phyloP scores from a whole-genome alignment of 2,797 vertebrate genomes.

The Mus caroli region DNA sequence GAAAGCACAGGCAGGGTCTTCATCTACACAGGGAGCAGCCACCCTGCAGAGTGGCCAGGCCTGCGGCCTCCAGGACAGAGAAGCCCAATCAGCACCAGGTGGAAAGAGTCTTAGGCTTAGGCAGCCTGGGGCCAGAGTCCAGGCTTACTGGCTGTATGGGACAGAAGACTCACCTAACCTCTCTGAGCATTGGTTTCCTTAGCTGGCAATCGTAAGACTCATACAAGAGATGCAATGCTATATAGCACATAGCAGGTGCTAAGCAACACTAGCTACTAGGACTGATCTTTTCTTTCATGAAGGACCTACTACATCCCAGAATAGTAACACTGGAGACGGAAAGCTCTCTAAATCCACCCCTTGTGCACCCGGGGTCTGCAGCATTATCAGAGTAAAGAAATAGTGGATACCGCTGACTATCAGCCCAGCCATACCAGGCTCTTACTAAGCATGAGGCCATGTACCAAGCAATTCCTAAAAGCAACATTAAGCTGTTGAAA shows the following conservation, averaged over 20 bases:
- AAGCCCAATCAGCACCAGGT: fast-evolving
- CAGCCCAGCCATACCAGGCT: neutral
- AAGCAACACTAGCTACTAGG: neutral
- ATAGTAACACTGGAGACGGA: neutral
- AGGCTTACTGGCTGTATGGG: neutral
- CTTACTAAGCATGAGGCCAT: neutral
- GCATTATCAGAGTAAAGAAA: neutral
- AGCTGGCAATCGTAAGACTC: neutral
- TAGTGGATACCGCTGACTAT: fast-evolving
- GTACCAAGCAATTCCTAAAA: neutral
- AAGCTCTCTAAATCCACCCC: neutral
- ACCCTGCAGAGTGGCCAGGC: neutral
- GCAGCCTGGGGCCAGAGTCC: neutral
- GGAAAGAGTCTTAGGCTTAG: neutral
- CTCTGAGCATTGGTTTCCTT: neutral
- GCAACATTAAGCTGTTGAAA: neutral
- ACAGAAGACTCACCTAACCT: neutral
- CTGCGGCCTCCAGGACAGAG: neutral
- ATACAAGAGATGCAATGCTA: neutral
- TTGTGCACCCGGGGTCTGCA: neutral
- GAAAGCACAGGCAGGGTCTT: neutral
- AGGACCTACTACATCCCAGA: neutral
- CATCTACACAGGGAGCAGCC: neutral
- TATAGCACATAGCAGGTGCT: neutral
- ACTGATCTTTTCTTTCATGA: neutral